Evolutionary conservation across 2,888 invertebrate genomes (phyloP), one percentile per base, ranked within the genome.

Genomic region (Silvanus unidentatus): DNA sequence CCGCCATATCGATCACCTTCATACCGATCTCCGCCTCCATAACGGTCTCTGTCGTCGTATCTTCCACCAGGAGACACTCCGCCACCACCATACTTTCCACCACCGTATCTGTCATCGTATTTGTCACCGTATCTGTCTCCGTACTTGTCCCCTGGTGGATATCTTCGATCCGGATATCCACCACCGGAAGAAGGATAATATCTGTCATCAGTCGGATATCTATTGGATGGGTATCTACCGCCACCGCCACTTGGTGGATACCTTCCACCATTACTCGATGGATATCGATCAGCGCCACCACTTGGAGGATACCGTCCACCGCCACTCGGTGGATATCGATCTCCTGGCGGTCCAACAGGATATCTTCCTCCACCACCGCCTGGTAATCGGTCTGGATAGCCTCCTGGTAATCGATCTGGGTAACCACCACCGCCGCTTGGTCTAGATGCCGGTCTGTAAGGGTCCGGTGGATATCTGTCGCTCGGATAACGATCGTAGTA

Each of bases 211-310:
- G 35, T 16, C 14, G 38, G 35, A 12, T 44, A 40, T 11, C 47
- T 29, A 11, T 39, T 45, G 11, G 30, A 8, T 1, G 44, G 41
- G 11, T 45, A 42, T 30, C 44, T 38, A 16, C 32, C 42, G 14
- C 27, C 39, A 2, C 39, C 34, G 15, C 55, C 53, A 37, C 52
- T 43, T 6, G 50, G 45, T 2, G 62, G 60, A 42, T 55, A 58
- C 32, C 45, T 43, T 47, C 52, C 53, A 36, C 50, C 68, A 12
- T 52, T 52, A 37, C 71, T 72, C 2, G 71, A 61, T 9, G 76
- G 75, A 52, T 76, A 77, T 60, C 77, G 74, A 53, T 74, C 52
- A 27, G 45, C 44, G 42, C 49, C 76, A 27, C 66, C 70, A 27
- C 47, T 57, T 12, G 73, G 71, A 12, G 54, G 49, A 50, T 56